Conservation (phyloP, 1,140 invertebrate genomes). For the Bombus pascuorum region DNA sequence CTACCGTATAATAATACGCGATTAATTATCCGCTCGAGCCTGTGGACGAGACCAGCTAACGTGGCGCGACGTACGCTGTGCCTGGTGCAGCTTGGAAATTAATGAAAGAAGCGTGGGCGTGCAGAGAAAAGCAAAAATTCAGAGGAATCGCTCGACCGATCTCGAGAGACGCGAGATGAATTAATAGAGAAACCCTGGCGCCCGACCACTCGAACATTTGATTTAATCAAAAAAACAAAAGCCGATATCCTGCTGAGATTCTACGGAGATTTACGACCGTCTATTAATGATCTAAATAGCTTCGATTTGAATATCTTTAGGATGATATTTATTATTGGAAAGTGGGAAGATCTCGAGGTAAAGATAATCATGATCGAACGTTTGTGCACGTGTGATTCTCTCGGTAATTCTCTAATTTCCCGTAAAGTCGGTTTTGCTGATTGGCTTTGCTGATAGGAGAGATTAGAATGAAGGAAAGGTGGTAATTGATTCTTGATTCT, state of each 20-base stretch:
- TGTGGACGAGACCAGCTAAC: not conserved
- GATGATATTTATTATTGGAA: not conserved
- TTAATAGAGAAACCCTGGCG: not conserved
- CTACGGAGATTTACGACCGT: not conserved
- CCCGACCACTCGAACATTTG: not conserved
- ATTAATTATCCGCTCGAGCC: conserved; percentile 40
- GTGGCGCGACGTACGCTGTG: not conserved
- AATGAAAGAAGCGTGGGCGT: conserved; percentile 43
- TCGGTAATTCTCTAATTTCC: no score
- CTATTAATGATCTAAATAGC: not conserved
- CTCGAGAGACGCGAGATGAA: not conserved
- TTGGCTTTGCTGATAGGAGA: no score
- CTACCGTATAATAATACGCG: conserved; percentile 50
- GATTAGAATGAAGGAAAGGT: no score
- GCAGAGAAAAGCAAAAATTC: not conserved
- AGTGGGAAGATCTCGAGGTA: not conserved
- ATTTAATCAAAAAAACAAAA: conserved; percentile 9
- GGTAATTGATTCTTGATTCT: no score
- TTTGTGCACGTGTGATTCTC: not conserved
- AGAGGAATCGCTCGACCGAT: not conserved
- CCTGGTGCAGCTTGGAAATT: conserved; percentile 9
- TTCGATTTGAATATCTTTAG: not conserved
- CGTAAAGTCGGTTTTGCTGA: no score
- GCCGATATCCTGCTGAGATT: not conserved
- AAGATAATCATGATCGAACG: not conserved